Conservation (phyloP, 2,888 invertebrate species). For the Melitaea athalia region DNA sequence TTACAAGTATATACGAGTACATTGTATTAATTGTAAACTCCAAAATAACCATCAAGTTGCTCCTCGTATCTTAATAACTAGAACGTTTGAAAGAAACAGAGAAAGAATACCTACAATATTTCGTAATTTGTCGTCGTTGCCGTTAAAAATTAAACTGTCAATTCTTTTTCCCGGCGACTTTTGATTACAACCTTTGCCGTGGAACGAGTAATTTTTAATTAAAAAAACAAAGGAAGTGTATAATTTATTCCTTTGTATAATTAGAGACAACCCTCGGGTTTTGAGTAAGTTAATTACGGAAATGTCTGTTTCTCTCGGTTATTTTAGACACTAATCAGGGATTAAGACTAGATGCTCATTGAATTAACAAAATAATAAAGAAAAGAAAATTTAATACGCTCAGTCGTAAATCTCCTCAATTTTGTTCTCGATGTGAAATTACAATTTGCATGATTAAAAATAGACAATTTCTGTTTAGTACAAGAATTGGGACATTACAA, state of each 20-base stretch:
- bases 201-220: slow-evolving; percentile 7
- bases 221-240: slow-evolving; percentile 15
- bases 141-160: background rate
- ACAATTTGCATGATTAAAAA: background rate
- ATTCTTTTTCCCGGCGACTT: background rate
- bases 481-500: too few relatives aligned
- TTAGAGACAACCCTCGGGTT: slow-evolving; percentile 19
- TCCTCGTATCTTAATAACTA: too few relatives aligned
- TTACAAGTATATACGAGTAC: too few relatives aligned
- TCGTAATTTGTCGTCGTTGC: too few relatives aligned
- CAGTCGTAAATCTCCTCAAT: background rate
- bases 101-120: too few relatives aligned
- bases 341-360: slow-evolving; percentile 7
- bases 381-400: slow-evolving; percentile 7
- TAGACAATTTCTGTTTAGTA: too few relatives aligned
- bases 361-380: slow-evolving; percentile 10
- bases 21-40: too few relatives aligned
- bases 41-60: background rate
- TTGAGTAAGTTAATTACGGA: slow-evolving; percentile 18
- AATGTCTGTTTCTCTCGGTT: slow-evolving; percentile 11
- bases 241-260: slow-evolving; percentile 28
- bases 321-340: slow-evolving; percentile 5
- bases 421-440: background rate
- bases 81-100: too few relatives aligned
- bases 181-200: background rate